A percentile compares a stretch with the other conserved stretches of the same genome.
phyloP scores from a whole-genome alignment of 2,797 vertebrate species.

The Acanthurus leucopareius region DNA sequence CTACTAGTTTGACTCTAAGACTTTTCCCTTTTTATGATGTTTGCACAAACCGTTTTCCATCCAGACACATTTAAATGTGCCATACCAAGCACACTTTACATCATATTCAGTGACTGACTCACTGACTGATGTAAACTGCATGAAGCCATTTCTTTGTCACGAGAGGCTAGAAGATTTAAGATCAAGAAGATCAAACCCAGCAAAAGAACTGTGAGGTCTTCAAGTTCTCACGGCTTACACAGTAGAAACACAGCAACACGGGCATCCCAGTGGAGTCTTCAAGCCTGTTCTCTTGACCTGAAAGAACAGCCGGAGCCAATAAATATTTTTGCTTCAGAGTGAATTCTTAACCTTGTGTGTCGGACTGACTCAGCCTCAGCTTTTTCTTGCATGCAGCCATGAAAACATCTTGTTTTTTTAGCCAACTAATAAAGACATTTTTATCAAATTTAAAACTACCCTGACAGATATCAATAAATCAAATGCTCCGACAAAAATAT shows the following conservation, averaged over 20 bases:
- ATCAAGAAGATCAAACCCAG: neutral
- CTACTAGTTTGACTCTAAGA: neutral
- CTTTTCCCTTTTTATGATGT: neutral
- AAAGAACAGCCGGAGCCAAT: slow-evolving; percentile 1
- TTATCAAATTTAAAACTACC: neutral
- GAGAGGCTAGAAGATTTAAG: neutral
- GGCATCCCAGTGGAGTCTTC: neutral
- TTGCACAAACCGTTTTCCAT: neutral
- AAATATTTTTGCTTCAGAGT: slow-evolving; percentile 8
- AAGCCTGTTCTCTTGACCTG: slow-evolving; percentile 15
- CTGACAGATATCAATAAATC: too few relatives aligned
- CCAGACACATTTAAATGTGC: neutral
- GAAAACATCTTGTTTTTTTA: neutral
- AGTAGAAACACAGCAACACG: neutral
- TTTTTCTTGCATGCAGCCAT: neutral
- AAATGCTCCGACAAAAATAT: too few relatives aligned
- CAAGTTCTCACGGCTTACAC: neutral
- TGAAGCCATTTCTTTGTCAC: neutral
- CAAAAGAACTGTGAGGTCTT: neutral
- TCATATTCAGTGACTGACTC: neutral
- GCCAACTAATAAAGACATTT: neutral
- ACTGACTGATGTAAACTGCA: neutral
- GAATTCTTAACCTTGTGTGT: neutral
- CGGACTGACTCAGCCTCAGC: neutral
- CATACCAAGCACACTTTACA: neutral